Conservation (phyloP, 2,113 vertebrate genomes). For the Pteronura brasiliensis region DNA sequence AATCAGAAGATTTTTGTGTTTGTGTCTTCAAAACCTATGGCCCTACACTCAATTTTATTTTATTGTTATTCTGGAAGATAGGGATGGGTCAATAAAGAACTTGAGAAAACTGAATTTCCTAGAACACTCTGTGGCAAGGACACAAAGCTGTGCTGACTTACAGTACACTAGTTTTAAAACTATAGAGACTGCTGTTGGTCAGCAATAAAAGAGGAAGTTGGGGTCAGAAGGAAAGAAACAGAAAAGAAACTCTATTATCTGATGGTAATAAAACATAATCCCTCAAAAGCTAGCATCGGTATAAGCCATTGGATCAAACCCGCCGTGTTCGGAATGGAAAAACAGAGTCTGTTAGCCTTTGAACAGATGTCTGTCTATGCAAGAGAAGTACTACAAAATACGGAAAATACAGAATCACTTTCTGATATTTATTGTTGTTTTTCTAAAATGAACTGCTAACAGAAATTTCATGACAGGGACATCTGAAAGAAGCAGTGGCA, state of each 20-base stretch:
- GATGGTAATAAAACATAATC: constrained; percentile 44
- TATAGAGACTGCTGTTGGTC: constrained; percentile 26
- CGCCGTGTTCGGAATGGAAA: constrained; percentile 2
- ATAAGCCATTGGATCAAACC: background rate
- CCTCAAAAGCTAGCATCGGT: constrained; percentile 9
- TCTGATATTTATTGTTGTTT: background rate
- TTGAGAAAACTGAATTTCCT: constrained; percentile 59
- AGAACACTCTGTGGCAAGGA: background rate
- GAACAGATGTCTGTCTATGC: background rate
- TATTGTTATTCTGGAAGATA: constrained; percentile 59
- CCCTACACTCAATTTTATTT: constrained; percentile 67
- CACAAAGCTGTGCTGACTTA: constrained; percentile 31
- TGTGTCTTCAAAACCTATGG: constrained; percentile 46
- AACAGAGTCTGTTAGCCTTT: background rate
- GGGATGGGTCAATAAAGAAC: constrained; percentile 47
- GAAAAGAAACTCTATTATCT: constrained; percentile 52
- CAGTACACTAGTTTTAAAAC: constrained; percentile 10
- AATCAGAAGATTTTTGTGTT: constrained; percentile 10
- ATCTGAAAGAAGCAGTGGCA: background rate
- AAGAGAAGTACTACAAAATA: background rate
- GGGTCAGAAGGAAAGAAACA: constrained; percentile 34
- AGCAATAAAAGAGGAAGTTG: constrained; percentile 61
- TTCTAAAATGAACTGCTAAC: background rate
- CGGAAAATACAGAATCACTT: background rate
- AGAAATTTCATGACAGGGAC: background rate